Conservation (phyloP, 2,797 vertebrate species). For the Valencia hispanica region DNA sequence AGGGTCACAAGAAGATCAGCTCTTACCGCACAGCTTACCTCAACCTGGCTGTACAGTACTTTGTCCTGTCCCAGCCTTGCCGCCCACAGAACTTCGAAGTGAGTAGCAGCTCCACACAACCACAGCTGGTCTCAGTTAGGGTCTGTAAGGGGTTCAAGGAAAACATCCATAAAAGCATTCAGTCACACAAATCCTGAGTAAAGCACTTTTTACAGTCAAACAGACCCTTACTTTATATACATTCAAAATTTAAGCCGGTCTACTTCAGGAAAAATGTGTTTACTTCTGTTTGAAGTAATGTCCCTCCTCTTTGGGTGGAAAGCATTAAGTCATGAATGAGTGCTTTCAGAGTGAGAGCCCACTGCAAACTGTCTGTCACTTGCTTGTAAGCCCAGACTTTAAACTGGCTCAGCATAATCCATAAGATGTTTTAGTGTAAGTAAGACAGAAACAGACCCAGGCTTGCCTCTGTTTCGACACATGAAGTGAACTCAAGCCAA, state of each 20-base stretch:
- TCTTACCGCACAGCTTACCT: conserved; percentile 82
- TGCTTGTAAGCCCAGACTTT: conserved; percentile 51
- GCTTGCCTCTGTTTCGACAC: conserved; percentile 56
- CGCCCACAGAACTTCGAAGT: conserved; percentile 72
- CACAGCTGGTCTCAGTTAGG: conserved; percentile 15
- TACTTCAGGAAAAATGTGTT: conserved; percentile 63
- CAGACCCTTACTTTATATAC: conserved; percentile 59
- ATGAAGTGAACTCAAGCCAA: conserved; percentile 40
- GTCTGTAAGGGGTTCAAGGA: conserved; percentile 5
- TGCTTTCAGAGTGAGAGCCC: conserved; percentile 49
- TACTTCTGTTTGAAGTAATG: conserved; percentile 41
- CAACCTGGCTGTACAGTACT: conserved; percentile 70
- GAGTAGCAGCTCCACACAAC: conserved; percentile 61
- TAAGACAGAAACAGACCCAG: conserved; percentile 35
- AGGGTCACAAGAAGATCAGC: conserved; percentile 63
- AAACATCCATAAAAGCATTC: conserved; percentile 29
- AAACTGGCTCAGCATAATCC: conserved; percentile 57
- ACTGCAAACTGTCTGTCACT: conserved; percentile 36
- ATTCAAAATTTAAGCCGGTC: conserved; percentile 45
- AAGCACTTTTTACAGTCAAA: conserved; percentile 35
- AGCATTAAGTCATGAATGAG: conserved; percentile 67
- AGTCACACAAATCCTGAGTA: conserved; percentile 29
- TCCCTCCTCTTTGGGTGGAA: conserved; percentile 51
- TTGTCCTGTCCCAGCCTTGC: conserved; percentile 66
- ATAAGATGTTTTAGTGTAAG: conserved; percentile 41